Evolutionary conservation across 1,140 invertebrate genomes (phyloP), one percentile per base, ranked within the genome.

Genomic region (Drosophila insularis): DNA sequence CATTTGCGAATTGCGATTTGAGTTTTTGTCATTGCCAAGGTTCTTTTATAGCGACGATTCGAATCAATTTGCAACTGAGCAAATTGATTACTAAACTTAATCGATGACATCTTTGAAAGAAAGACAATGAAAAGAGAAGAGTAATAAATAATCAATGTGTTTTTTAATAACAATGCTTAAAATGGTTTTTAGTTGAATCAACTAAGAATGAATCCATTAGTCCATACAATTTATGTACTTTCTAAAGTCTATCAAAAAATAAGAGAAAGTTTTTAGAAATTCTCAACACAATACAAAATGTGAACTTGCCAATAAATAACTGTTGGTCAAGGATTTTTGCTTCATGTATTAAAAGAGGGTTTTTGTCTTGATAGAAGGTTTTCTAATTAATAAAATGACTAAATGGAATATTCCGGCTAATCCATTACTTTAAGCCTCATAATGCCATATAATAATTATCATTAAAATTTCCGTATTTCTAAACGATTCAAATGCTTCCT

Each of bases 11-110:
- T 56, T 32, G 63, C 32, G 63, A 67, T 59, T 56, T 32, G 63
- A 55, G 69, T 82, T 73, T 82, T 73, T 81, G 82, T 79, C 81
- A 86, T 86, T 87, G 81, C 59, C 81, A 86, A 86, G 81, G 81
- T 71, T 50, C 13, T 19, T 3, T 14, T 7, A 19, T 17, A 11
- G 2, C 17, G 7, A 17, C 43, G 17, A 8, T 50, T 50, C n/a
- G 37, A 58, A 58, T 35, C 55, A 21, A 58, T 79, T 63, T 66
- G 37, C 58, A 66, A 27, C 59, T 76, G 63, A 50, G 39, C 55
- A 65, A 74, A 78, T 46, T 59, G 68, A 50, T 50, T 10, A 11
- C 17, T 50, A 11, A 50, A 50, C 6, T 21, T 3, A 17, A 21
- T 17, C 43, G 17, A 50, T 46, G 14, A 17, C 17, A 50, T 50